phyloP scores from a whole-genome alignment of 1,140 invertebrate species.

The Dendrolimus punctatus region DNA sequence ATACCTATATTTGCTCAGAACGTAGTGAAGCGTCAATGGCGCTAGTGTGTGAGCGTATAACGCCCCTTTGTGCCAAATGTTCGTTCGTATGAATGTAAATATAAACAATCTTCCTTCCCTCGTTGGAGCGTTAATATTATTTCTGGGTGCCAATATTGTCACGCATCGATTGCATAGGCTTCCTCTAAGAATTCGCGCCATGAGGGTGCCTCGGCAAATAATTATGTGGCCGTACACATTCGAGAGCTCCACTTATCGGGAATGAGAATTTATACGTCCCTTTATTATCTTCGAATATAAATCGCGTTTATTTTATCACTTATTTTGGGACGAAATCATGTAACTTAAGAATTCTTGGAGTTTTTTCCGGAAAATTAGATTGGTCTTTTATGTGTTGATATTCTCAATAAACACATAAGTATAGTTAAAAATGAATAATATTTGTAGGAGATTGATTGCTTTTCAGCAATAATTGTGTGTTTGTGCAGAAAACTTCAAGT shows the following conservation, averaged over 20 bases:
- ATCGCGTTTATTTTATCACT: conserved; percentile 2
- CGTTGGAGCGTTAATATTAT: conserved; percentile 17
- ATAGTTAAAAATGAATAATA: too few relatives aligned
- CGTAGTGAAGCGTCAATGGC: conserved; percentile 38
- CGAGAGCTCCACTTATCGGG: conserved; percentile 5
- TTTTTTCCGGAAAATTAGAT: too few relatives aligned
- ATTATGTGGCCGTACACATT: neutral
- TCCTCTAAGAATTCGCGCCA: neutral
- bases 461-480: too few relatives aligned
- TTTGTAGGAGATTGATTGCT: too few relatives aligned
- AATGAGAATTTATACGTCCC: conserved; percentile 12
- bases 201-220: conserved; percentile 1
- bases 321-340: neutral
- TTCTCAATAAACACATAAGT: neutral
- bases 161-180: conserved; percentile 6
- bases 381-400: neutral
- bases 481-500: too few relatives aligned
- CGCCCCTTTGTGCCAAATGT: conserved; percentile 64
- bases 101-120: conserved; percentile 21
- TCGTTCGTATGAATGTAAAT: conserved; percentile 46
- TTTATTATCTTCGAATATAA: conserved; percentile 10
- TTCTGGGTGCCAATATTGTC: conserved; percentile 16
- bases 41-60: conserved; percentile 41
- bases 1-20: conserved; percentile 70
- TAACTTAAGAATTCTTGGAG: too few relatives aligned